Evolutionary conservation across 2,888 invertebrate species (phyloP), one percentile per base, ranked within the genome.

Genomic region (Ernsta delagoae): DNA sequence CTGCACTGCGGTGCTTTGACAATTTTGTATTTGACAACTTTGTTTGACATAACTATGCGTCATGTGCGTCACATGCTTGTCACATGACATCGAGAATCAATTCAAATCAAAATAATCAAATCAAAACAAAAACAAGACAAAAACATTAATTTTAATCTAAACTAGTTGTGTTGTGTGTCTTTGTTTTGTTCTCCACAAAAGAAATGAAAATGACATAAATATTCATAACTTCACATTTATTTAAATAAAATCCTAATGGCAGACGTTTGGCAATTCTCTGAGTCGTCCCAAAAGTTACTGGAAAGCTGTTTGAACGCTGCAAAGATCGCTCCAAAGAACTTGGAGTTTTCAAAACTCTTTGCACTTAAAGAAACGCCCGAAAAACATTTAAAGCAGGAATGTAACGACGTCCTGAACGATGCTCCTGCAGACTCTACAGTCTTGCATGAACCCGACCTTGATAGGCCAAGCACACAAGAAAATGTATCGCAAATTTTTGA

Each of bases 181-280:
- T 39, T 39, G 16, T 16, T 39, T 39, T 39, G 16, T 16, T 16
- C 16, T 16, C 16, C 16, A 16, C 16, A 16, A 16, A 16, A 16
- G 16, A 16, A 16, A 16, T 16, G 16, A 16, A 16, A 16, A 16
- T 16, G 16, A 16, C 16, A 16, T 16, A 16, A 16, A 1, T 1
- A 16, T 16, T 16, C 16, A 41, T 41, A 41, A 41, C 3, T 41
- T 41, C 41, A 41, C 8, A 41, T 8, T 41, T 41, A 41, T 9
- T 2, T 16, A 16, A 16, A 16, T 16, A 16, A 16, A 16, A 16
- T 16, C 16, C 16, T 16, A 16, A 73, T 70, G 68, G 65, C 70
- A 0, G 60, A 67, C 4, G 59, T 72, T 12, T 78, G 75, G 75
- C 70, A 74, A 9, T 78, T 77, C 64, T 76, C 75, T 9, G 57